These are phyloP conservation scores for Protonemura montana DNA, from an alignment of 2,888 invertebrate species.

Conservation along the genomic window DNA sequence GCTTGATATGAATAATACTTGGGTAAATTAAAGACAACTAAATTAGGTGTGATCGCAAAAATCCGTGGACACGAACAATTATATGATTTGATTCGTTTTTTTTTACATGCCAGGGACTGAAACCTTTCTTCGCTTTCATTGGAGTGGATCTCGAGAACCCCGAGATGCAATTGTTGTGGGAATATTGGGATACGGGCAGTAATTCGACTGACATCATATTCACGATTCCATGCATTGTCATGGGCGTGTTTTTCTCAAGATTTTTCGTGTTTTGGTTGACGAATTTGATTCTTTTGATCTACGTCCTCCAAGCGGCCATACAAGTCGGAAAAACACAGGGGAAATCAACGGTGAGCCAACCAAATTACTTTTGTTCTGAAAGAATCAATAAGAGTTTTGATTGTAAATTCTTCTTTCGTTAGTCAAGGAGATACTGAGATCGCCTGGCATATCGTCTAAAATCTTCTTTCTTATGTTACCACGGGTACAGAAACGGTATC, in stretches of 20 bases:
- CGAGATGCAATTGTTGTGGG: not conserved
- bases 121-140: constrained; percentile 8
- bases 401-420: too few species aligned
- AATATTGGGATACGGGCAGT: not conserved
- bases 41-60: too few species aligned
- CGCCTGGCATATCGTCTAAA: too few species aligned
- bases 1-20: constrained; percentile 1
- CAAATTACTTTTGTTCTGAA: not conserved
- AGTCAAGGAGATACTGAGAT: too few species aligned
- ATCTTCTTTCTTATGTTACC: too few species aligned
- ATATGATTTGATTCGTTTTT: not conserved
- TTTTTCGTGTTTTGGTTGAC: constrained; percentile 26
- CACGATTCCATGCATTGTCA: constrained; percentile 16
- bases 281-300: constrained; percentile 16
- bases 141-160: not conserved
- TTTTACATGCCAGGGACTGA: not conserved
- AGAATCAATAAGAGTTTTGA: too few species aligned
- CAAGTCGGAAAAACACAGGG: not conserved
- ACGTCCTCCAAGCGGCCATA: constrained; percentile 9
- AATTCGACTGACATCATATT: not conserved
- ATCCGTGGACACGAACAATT: too few species aligned
- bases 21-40: constrained; percentile 8
- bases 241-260: constrained; percentile 27
- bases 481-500: not conserved
- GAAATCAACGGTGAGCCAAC: not conserved